Base-by-base conservation (phyloP, 2,888 invertebrate species). In the Pseudococcus longispinus region DNA sequence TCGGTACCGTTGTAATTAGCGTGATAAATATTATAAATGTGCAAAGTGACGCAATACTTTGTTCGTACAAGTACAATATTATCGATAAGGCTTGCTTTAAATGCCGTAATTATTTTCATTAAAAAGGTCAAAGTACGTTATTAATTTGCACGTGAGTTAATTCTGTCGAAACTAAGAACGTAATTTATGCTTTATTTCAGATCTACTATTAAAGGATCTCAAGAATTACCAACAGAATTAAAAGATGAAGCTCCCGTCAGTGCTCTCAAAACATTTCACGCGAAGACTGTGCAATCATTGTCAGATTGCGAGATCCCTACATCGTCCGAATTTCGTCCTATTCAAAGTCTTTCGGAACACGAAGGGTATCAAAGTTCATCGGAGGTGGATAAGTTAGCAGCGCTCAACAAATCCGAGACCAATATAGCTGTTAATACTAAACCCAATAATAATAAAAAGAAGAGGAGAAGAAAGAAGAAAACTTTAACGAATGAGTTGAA, bases 271-370 rank as follows among this genome's bases (percentile, higher is more conserved):
- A 93, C 92, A 23, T 93, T 93, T 89, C 91, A 92, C n/a, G 93
- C 93, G 44, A 92, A 93, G 77, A 92, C 92, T 89, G 91, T 93
- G 13, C 86, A 86, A 74, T 86, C 86, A 9, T 77, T 86, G n/a
- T 86, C 86, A 13, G 86, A 86, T 80, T 86, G 86, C 77, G 86
- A 86, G 26, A 86, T 86, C 46, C 86, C 86, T 1, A 46, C 51
- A 9, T 77, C 46, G 6, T 86, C 80, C 11, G 94, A 94, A 89
- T 94, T 94, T 89, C 91, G 93, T 83, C 94, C 94, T 0, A 86
- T 86, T n/a, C 86, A 86, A 80, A 86, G 86, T 37, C 94, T 94
- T 8, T 86, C 86, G n/a, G 86, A 86, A 18, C 86, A 86, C 46
- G 86, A 86, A 80, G 86, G 80, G 1, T 86, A 86, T 80, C 86